Percentiles rank a stretch among this genome's conserved stretches.
Conservation (phyloP, 92 coral and sea anemone species). For the Porites rus region DNA sequence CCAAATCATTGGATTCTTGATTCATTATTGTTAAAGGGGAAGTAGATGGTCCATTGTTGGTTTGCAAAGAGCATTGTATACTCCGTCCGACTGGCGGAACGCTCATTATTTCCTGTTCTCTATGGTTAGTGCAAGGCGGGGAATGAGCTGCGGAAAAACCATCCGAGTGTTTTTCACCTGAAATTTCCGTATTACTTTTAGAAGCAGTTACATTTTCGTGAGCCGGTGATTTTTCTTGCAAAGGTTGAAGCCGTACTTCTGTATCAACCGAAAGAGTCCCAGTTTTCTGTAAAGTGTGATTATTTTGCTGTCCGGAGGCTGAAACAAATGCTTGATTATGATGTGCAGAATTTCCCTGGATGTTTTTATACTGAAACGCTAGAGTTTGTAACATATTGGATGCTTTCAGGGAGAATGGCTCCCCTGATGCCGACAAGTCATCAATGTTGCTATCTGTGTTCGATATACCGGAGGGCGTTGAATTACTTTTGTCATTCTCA, state of each 20-base stretch:
- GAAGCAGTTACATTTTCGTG: not conserved
- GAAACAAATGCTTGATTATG: not conserved
- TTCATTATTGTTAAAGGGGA: not conserved
- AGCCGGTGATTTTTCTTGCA: conserved; percentile 7
- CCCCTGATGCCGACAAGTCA: not conserved
- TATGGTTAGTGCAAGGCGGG: not conserved
- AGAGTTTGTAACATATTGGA: conserved; percentile 29
- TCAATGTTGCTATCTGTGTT: not conserved
- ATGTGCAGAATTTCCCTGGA: not conserved
- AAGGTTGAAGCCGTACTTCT: not conserved
- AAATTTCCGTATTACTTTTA: not conserved
- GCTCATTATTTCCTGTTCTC: not conserved
- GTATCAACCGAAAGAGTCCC: not conserved
- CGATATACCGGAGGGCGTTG: not conserved
- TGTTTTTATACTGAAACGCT: not conserved
- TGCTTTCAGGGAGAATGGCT: conserved; percentile 1
- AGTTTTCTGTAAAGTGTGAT: not conserved
- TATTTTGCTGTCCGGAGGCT: not conserved
- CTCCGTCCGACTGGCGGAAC: not conserved
- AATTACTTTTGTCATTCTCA: not conserved
- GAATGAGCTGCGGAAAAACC: not conserved
- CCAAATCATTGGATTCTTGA: not conserved
- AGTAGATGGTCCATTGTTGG: not conserved
- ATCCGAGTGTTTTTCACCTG: not conserved
- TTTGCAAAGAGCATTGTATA: conserved; percentile 1